These are phyloP conservation scores for Meandrusa payeni DNA, from an alignment of 2,888 invertebrate genomes.

Conservation along the genomic window DNA sequence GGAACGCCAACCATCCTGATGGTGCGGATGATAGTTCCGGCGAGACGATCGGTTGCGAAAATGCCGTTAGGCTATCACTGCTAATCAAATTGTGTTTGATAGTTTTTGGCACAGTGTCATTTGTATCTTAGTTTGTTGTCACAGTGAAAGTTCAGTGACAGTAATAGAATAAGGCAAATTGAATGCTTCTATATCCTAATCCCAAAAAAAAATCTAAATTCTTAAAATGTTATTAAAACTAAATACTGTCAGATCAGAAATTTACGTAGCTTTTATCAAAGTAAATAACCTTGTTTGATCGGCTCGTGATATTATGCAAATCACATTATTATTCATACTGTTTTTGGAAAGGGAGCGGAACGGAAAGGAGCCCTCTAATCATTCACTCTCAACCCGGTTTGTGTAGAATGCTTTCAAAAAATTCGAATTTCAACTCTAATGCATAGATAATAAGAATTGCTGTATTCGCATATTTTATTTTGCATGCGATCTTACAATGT, in stretches of 20 bases:
- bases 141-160: too few species aligned
- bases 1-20: too few species aligned
- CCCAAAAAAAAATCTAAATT: background rate
- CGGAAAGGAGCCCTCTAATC: constrained; percentile 65
- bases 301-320: constrained; percentile 73
- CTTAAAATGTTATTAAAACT: constrained; percentile 11
- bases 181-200: too few species aligned
- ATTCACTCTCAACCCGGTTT: constrained; percentile 35
- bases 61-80: too few species aligned
- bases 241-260: constrained; percentile 44
- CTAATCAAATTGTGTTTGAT: too few species aligned
- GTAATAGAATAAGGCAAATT: too few species aligned
- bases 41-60: too few species aligned
- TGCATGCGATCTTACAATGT: constrained; percentile 11
- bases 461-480: background rate
- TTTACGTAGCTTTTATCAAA: constrained; percentile 57
- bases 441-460: background rate
- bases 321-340: constrained; percentile 78
- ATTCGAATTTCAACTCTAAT: constrained; percentile 38
- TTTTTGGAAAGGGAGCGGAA: constrained; percentile 71
- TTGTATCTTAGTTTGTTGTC: too few species aligned
- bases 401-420: constrained; percentile 27
- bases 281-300: constrained; percentile 67
- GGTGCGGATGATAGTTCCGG: too few species aligned
- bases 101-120: too few species aligned